Base-by-base conservation (phyloP, 2,888 invertebrate genomes). In the Miltochrista miniata region DNA sequence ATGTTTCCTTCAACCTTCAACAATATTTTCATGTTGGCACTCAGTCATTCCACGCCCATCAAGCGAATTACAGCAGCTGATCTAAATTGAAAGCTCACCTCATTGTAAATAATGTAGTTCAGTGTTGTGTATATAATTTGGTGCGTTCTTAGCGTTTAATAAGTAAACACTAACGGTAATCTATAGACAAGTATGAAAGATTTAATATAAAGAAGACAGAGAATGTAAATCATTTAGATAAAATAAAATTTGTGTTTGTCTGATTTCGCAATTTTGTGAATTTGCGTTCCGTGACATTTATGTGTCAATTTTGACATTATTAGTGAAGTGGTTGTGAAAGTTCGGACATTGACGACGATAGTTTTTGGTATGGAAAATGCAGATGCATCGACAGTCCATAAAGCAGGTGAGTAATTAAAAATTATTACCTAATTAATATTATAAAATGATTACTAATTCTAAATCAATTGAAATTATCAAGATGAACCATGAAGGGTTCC, bases 1-100 rank as follows among this genome's bases (percentile, higher is more conserved):
- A 45, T 51, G 56, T 63, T 59, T 55, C 56, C 3, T 24, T 24
- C 31, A 11, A 31, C 54, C 46, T 59, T 43, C 31, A 48, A 49
- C 37, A 57, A 46, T 66, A 58, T 57, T 56, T 65, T 48, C 53
- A 72, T 62, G 77, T 76, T 74, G 75, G 76, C 69, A 80, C 57
- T 65, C 52, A 61, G 61, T 69, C 48, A 56, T 64, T 59, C 64
- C 71, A 70, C 75, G 71, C 71, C 72, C 71, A 67, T 65, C 65
- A 64, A 37, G 41, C 56, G 59, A 52, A 58, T 48, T 58, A 63
- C 67, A 70, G 68, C 71, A 68, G 68, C 71, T 52, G 54, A 45
- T 50, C 56, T 51, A 55, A 38, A 63, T 48, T 48, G 34, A 44
- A 44, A 49, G 66, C 71, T 72, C 61, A 83, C 83, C 76, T 81